Evolutionary conservation across 1,140 invertebrate genomes (phyloP).

Genomic region (Zaprionus davidi): DNA sequence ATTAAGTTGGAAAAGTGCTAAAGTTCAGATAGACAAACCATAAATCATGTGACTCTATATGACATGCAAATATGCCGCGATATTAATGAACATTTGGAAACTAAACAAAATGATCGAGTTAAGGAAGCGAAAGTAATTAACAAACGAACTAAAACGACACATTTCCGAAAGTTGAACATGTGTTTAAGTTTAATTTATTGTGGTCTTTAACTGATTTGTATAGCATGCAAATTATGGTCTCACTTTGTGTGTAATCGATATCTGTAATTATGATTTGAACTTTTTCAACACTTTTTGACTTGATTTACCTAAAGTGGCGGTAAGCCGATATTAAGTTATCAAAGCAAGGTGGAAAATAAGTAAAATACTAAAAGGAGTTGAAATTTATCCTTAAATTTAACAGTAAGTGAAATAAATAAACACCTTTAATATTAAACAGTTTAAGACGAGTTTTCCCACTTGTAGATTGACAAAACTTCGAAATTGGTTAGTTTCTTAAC

Average conservation of each 20-base stretch:
- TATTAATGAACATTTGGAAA: neutral
- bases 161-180: neutral
- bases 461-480: no score
- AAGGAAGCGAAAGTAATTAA: neutral
- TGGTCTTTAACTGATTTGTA: no score
- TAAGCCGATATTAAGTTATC: neutral
- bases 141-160: neutral
- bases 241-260: neutral
- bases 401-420: neutral
- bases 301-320: neutral
- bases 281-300: neutral
- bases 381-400: neutral
- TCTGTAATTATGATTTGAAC: neutral
- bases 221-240: neutral
- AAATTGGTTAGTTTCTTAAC: neutral
- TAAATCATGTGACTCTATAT: neutral
- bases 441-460: neutral
- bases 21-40: neutral
- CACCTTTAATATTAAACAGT: neutral
- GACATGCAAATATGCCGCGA: neutral
- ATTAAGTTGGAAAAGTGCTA: neutral
- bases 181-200: neutral
- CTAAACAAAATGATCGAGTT: neutral
- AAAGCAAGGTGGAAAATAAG: neutral
- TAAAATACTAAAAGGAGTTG: neutral